Conservation (phyloP, 2,113 vertebrate genomes). For the Solenodon paradoxus region DNA sequence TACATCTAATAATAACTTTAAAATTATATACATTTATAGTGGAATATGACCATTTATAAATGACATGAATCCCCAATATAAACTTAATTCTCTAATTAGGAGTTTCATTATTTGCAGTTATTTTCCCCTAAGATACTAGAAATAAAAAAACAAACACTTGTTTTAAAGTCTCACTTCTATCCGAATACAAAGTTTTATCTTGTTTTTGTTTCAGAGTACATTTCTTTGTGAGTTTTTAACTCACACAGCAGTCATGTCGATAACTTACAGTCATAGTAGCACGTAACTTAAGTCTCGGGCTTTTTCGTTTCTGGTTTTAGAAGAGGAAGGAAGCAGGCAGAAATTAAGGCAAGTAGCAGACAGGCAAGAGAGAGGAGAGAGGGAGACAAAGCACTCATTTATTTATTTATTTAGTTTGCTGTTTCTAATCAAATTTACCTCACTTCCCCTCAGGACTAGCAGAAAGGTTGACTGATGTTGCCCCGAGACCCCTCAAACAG, state of each 20-base stretch:
- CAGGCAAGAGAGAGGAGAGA: too few relatives aligned
- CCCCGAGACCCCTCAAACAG: constrained; percentile 62
- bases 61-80: not conserved
- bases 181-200: constrained; percentile 23
- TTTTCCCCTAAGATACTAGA: not conserved
- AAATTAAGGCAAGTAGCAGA: too few relatives aligned
- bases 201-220: not conserved
- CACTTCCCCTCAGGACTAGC: constrained; percentile 55
- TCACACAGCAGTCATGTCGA: not conserved
- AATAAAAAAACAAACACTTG: not conserved
- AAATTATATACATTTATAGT: not conserved
- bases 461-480: constrained; percentile 76
- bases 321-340: too few relatives aligned
- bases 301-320: too few relatives aligned
- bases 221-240: constrained; percentile 24
- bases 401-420: too few relatives aligned
- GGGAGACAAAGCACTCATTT: too few relatives aligned
- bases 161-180: not conserved
- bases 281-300: not conserved
- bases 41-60: constrained; percentile 4
- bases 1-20: not conserved
- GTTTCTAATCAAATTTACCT: constrained; percentile 1
- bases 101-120: not conserved
- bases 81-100: constrained; percentile 11
- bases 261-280: not conserved